Evolutionary conservation across 2,888 invertebrate genomes (phyloP), one percentile per base, ranked within the genome.

Genomic region (Parasteatoda lunata): DNA sequence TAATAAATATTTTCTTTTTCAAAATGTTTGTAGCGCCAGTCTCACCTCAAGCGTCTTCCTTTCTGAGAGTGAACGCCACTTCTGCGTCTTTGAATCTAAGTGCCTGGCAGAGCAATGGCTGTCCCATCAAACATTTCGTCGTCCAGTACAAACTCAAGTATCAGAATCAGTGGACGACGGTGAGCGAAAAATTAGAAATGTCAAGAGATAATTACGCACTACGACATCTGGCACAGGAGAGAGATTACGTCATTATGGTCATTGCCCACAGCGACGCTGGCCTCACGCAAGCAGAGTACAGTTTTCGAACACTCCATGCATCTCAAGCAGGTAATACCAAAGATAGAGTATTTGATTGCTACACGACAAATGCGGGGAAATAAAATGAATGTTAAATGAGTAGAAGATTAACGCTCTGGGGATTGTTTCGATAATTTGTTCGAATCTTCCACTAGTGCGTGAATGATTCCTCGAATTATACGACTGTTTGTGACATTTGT

Each of bases 241-340:
- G 91, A 0, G 91, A 91, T 90, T 92, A 92, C 89, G 89, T 90
- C 54, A 90, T 92, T 90, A 90, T 90, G 71, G 91, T 92, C 4
- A 91, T 91, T 0, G 92, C 92, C 4, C 91, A 91, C 90, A 92
- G 91, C 89, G 91, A 92, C 49, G 92, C 92, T 4, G 92, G 92
- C 1, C 91, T 91, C 47, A 91, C 92, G 4, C 91, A 92, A 70
- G 90, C 90, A 71, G 89, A 90, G 11, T 91, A 92, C 75, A 90
- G 90, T 82, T 91, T 92, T 89, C 90, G 91, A 7, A 92, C 92
- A 4, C 90, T 91, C 5, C 91, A 90, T 6, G 11, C 78, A 11
- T 45, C 78, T 11, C 45, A n/a, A 45, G 15, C 54, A 69, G 69
- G 69, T 69, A 15, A 69, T 30, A 30, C 66, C 54, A 54, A 13